phyloP scores from a whole-genome alignment of 2,113 vertebrate genomes.

The Hepsetus odoe region DNA sequence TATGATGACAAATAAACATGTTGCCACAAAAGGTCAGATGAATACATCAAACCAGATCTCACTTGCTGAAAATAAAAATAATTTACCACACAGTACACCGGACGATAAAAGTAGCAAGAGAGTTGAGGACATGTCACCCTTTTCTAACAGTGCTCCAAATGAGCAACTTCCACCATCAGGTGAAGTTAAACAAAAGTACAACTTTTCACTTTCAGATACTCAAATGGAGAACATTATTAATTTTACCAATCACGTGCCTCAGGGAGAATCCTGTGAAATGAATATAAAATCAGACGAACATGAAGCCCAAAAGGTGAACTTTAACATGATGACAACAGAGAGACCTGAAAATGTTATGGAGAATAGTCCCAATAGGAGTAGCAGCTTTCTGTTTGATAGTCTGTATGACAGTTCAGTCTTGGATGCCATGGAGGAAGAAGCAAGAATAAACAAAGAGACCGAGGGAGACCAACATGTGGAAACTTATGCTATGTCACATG shows the following conservation, averaged over 20 bases:
- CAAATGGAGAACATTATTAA: slow-evolving; percentile 88
- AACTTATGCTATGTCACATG: neutral
- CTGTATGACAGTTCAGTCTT: slow-evolving; percentile 78
- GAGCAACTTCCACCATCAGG: neutral
- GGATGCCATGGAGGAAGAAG: slow-evolving; percentile 61
- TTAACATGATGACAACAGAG: neutral
- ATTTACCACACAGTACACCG: neutral
- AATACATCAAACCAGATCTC: neutral
- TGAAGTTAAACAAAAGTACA: slow-evolving; percentile 60
- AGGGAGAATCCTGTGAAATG: slow-evolving; percentile 47
- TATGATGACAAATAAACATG: neutral
- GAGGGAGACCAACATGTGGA: neutral
- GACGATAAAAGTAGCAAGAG: slow-evolving; percentile 14
- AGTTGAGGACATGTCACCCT: neutral
- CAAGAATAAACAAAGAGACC: slow-evolving; percentile 46
- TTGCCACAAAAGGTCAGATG: neutral
- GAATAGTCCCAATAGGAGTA: slow-evolving; percentile 84
- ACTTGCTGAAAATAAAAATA: slow-evolving; percentile 1
- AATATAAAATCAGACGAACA: slow-evolving; percentile 17
- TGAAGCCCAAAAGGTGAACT: neutral
- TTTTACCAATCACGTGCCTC: slow-evolving; percentile 79
- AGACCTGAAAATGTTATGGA: slow-evolving; percentile 51
- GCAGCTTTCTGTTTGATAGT: slow-evolving; percentile 91
- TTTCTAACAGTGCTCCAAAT: neutral
- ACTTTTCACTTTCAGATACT: slow-evolving; percentile 87